Percentiles rank a stretch among this genome's conserved stretches.
Evolutionary conservation across 1,140 invertebrate species (phyloP).

Genomic region (Arctopsyche grandis): DNA sequence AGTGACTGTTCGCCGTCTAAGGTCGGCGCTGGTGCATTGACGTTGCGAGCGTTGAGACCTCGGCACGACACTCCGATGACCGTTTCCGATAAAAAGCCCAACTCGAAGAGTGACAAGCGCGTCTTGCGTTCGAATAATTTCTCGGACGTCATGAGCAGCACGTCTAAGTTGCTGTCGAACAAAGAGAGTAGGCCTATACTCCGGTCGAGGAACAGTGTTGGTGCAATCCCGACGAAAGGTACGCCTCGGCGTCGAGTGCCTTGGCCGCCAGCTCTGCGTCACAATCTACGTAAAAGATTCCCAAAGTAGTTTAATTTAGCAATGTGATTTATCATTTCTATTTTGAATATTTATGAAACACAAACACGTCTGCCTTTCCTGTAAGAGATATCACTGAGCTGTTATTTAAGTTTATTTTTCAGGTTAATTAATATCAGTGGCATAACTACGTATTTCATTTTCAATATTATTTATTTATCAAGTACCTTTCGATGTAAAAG

Average conservation of each 20-base stretch:
- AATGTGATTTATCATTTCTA: background rate
- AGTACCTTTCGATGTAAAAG: too few species aligned
- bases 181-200: constrained; percentile 48
- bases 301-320: constrained; percentile 39
- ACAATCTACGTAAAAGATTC: constrained; percentile 47
- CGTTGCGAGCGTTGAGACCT: constrained; percentile 37
- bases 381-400: too few species aligned
- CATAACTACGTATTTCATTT: too few species aligned
- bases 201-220: constrained; percentile 47
- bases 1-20: constrained; percentile 1
- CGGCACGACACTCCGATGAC: constrained; percentile 30
- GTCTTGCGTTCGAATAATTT: constrained; percentile 45
- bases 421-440: too few species aligned
- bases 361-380: too few species aligned
- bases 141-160: background rate
- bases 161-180: background rate
- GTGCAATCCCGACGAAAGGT: constrained; percentile 16
- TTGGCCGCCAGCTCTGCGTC: constrained; percentile 44
- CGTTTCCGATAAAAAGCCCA: constrained; percentile 24
- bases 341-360: background rate
- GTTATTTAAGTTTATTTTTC: too few species aligned
- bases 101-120: constrained; percentile 39
- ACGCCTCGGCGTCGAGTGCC: constrained; percentile 44
- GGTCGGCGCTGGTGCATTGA: background rate
- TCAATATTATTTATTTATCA: too few species aligned